Base-by-base conservation (phyloP, 2,113 vertebrate species). In the Tragelaphus strepsiceros region DNA sequence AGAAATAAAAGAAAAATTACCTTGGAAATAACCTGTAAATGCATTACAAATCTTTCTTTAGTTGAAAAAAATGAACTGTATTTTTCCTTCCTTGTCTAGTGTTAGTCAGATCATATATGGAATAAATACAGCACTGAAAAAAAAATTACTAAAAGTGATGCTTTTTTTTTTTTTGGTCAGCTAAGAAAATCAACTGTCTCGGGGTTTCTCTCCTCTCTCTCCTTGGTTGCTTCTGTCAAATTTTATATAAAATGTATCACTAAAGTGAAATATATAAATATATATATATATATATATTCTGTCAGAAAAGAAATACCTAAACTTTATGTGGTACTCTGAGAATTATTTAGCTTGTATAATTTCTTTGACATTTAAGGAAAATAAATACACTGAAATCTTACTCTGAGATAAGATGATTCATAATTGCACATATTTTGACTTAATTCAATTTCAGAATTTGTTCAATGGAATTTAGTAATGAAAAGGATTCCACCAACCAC, bases 1-100 rank as follows among this genome's bases (percentile, higher is more conserved):
- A 96, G 93, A 95, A 97, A 83, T n/a, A 77, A 93, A 90, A 90
- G 51, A 96, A 96, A 88, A 88, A 91, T 64, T 88, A 83, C 35
- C 35, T 56, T 90, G 56, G 71, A 86, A 91, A 90, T 90, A 78
- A 91, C 14, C 35, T 88, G 21, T 24, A 97, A 83, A 88, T 61
- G 46, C 30, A 84, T 24, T 90, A 93, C 46, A 94, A 92, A 43
- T 7, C 81, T 95, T 84, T 16, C 21, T 95, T 97, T 24, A 4
- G 17, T 39, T 97, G 56, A 46, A 61, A 46, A 26, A 43, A 96
- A 43, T 39, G 30, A 83, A 56, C 53, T 3, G 92, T 3, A 11
- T 71, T 89, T 96, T 84, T 92, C 17, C 39, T 43, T 88, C 77
- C 35, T 35, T 95, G 46, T 74, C 74, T 90, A 32, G 17, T 88